Conservation (phyloP, 2,113 vertebrate species). For the Dissostichus mawsoni region DNA sequence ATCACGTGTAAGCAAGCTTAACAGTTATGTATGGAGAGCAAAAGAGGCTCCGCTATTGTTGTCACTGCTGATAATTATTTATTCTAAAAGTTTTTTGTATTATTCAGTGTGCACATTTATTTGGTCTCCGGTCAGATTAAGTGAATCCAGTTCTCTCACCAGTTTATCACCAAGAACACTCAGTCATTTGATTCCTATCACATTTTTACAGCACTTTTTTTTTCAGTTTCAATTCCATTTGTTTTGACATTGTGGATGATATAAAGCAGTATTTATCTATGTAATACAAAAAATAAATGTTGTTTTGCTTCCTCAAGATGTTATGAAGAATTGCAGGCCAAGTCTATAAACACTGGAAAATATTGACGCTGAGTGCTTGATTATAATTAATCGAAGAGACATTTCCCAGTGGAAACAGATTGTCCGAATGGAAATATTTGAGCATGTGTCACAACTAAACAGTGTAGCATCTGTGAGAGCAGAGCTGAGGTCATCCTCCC, state of each 20-base stretch:
- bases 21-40: too few relatives aligned
- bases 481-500: slow-evolving; percentile 62
- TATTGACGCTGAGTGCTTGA: slow-evolving; percentile 48
- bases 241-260: slow-evolving; percentile 24
- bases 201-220: background rate
- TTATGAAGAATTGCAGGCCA: slow-evolving; percentile 30
- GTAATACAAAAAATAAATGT: slow-evolving; percentile 14
- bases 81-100: background rate
- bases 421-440: slow-evolving; percentile 65
- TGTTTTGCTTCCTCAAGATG: slow-evolving; percentile 47
- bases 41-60: background rate
- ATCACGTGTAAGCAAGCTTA: too few relatives aligned
- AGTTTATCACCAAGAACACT: too few relatives aligned
- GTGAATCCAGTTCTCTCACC: slow-evolving; percentile 13
- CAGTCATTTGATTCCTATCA: too few relatives aligned
- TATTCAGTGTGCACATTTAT: background rate
- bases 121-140: background rate
- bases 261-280: background rate
- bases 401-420: slow-evolving; percentile 65
- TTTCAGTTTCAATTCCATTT: background rate
- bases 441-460: slow-evolving; percentile 52
- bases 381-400: slow-evolving; percentile 56
- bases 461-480: slow-evolving; percentile 63
- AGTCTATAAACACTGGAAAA: slow-evolving; percentile 57
- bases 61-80: background rate